These are phyloP conservation scores for Coranthus polyacanthus DNA, from an alignment of 2,797 vertebrate genomes.

Conservation along the genomic window DNA sequence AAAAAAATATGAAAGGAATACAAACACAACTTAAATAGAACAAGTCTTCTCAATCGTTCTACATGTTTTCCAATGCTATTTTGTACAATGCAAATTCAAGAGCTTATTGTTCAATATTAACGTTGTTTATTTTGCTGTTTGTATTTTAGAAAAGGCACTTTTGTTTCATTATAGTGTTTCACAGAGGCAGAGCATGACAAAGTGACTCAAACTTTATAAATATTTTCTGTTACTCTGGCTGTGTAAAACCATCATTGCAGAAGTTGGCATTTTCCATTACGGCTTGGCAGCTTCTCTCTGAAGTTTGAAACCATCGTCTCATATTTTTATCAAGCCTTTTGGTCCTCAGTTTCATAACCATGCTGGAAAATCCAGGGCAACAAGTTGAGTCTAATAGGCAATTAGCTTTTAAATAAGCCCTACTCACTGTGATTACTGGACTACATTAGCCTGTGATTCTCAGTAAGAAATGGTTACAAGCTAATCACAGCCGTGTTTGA, in stretches of 20 bases:
- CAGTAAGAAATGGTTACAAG: constrained; percentile 46
- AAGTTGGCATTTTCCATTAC: constrained; percentile 76
- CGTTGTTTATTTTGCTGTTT: constrained; percentile 19
- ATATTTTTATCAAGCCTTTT: constrained; percentile 61
- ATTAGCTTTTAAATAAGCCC: constrained; percentile 70
- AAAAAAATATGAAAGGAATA: neutral
- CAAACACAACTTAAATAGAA: constrained; percentile 5
- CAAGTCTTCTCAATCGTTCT: neutral
- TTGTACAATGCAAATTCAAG: constrained; percentile 11
- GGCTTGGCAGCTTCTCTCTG: constrained; percentile 73
- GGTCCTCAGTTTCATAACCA: constrained; percentile 48
- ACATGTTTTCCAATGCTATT: constrained; percentile 18
- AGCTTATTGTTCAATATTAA: neutral
- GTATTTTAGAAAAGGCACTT: constrained; percentile 23
- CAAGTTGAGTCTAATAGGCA: constrained; percentile 67
- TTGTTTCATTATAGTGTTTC: constrained; percentile 37
- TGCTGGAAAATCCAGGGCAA: constrained; percentile 61
- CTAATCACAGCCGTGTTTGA: constrained; percentile 38
- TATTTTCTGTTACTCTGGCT: constrained; percentile 56
- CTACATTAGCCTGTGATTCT: constrained; percentile 46
- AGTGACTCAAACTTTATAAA: constrained; percentile 60
- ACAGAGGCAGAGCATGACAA: constrained; percentile 31
- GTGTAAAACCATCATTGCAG: constrained; percentile 66
- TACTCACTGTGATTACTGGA: constrained; percentile 56
- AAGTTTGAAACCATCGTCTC: constrained; percentile 72